Percentiles rank a stretch among this genome's conserved stretches.
phyloP scores from a whole-genome alignment of 2,113 vertebrate genomes.

The Steatornis caripensis region DNA sequence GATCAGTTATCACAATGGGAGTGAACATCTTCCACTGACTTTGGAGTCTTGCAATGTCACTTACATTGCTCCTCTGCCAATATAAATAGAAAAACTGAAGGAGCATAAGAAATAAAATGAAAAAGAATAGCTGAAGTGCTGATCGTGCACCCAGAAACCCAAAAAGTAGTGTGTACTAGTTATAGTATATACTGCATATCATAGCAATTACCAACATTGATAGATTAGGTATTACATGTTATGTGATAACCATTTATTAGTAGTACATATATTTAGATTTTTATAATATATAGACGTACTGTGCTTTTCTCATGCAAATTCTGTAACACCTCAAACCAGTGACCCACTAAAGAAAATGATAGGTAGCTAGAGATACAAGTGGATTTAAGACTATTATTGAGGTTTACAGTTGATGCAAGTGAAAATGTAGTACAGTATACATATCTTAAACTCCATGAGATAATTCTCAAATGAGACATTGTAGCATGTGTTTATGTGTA shows the following conservation, averaged over 20 bases:
- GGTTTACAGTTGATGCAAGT: neutral
- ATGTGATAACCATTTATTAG: neutral
- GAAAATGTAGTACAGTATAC: neutral
- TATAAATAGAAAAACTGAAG: neutral
- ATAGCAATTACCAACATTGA: neutral
- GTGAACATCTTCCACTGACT: neutral
- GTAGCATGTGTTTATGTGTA: neutral
- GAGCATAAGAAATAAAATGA: neutral
- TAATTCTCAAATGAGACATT: neutral
- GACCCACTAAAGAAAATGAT: neutral
- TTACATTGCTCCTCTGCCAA: neutral
- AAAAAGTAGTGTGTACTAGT: neutral
- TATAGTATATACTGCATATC: neutral
- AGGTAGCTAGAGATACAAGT: neutral
- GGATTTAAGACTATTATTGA: neutral
- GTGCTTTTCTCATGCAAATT: neutral
- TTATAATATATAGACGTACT: neutral
- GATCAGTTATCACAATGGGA: neutral
- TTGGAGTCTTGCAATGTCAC: neutral
- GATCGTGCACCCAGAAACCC: neutral
- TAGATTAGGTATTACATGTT: neutral
- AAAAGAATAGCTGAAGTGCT: neutral
- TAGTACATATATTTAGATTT: neutral
- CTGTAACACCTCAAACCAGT: neutral
- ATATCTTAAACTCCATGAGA: neutral